A percentile compares a stretch with the other conserved stretches of the same genome.
Conservation (phyloP, 2,888 invertebrate genomes). For the Craniophora ligustri region DNA sequence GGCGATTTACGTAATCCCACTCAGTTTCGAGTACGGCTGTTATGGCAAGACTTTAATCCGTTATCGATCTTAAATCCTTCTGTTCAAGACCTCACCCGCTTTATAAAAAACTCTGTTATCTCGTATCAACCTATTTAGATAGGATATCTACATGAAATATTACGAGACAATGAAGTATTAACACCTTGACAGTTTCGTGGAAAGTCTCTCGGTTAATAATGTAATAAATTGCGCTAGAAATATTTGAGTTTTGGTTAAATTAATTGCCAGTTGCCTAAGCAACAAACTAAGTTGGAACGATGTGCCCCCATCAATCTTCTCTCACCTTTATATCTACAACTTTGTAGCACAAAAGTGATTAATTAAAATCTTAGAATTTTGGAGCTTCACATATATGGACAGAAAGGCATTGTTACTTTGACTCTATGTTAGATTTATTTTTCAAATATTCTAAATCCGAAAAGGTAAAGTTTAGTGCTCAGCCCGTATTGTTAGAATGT, state of each 20-base stretch:
- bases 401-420: slow-evolving; percentile 12
- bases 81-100: slow-evolving; percentile 41
- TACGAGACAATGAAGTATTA: not conserved
- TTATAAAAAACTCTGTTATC: slow-evolving; percentile 13
- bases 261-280: not conserved
- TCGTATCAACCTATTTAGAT: too few species aligned
- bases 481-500: not conserved
- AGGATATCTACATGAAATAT: slow-evolving; percentile 1
- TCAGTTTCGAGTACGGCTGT: slow-evolving; percentile 64
- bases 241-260: not conserved
- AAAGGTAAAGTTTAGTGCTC: not conserved
- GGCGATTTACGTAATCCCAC: slow-evolving; percentile 74
- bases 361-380: slow-evolving; percentile 22
- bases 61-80: slow-evolving; percentile 65
- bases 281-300: slow-evolving; percentile 13
- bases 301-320: slow-evolving; percentile 16
- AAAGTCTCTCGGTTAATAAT: not conserved
- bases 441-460: slow-evolving; percentile 15
- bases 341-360: slow-evolving; percentile 24
- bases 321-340: slow-evolving; percentile 15
- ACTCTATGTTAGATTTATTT: slow-evolving; percentile 2
- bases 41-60: slow-evolving; percentile 67
- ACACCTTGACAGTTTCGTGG: not conserved
- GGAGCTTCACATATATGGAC: slow-evolving; percentile 3
- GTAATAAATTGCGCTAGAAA: not conserved